Conservation (phyloP, 2,113 vertebrate genomes). For the Phalacrocorax carbo region DNA sequence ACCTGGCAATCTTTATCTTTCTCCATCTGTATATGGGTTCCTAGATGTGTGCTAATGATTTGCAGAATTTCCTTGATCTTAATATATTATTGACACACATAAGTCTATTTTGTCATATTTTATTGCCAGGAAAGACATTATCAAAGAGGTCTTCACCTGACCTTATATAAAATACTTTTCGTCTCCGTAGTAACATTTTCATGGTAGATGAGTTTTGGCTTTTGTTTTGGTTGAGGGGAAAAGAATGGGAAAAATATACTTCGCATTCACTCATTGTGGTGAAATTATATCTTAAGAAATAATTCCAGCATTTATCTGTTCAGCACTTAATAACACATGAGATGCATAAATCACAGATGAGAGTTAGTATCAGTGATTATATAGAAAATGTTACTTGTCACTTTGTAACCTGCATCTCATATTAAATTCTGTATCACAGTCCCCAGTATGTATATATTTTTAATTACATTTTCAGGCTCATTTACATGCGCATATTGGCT, state of each 20-base stretch:
- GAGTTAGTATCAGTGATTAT: slow-evolving; percentile 1
- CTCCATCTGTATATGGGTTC: neutral
- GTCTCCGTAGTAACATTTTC: neutral
- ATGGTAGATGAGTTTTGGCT: neutral
- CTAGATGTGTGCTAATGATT: neutral
- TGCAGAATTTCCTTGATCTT: neutral
- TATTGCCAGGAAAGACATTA: neutral
- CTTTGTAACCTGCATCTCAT: slow-evolving; percentile 2
- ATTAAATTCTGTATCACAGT: neutral
- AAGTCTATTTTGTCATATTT: neutral
- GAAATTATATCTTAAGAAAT: neutral
- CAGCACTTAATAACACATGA: neutral
- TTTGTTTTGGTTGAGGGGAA: neutral
- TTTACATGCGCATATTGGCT: slow-evolving; percentile 67
- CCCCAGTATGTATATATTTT: slow-evolving; percentile 52
- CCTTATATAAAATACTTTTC: neutral
- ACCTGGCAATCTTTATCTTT: neutral
- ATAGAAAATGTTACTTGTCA: slow-evolving; percentile 20
- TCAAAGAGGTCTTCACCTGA: neutral
- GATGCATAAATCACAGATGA: neutral
- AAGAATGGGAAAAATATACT: neutral
- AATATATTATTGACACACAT: neutral
- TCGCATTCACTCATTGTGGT: neutral
- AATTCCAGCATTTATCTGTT: neutral
- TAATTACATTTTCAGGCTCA: slow-evolving; percentile 69